phyloP scores from a whole-genome alignment of 2,888 invertebrate genomes.

The Drosophila cyrtoloma region DNA sequence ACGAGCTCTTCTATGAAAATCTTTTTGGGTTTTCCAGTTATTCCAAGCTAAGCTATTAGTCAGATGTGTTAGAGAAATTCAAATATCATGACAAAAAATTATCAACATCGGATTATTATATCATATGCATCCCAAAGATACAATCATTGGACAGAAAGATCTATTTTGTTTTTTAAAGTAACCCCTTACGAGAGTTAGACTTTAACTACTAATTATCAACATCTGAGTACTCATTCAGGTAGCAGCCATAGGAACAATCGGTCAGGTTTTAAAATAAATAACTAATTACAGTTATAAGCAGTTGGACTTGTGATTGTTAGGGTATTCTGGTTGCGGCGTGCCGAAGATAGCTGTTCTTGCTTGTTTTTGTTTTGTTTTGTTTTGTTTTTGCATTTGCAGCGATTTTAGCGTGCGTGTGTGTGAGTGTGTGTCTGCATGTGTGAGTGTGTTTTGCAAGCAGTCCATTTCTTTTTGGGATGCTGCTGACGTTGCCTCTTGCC shows the following conservation, averaged over 20 bases:
- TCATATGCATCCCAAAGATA: not conserved
- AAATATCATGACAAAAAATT: not conserved
- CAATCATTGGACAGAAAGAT: not conserved
- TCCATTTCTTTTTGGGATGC: constrained; percentile 81
- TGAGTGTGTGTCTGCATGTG: not conserved
- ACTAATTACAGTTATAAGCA: not conserved
- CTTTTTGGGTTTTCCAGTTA: not conserved
- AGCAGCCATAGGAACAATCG: not conserved
- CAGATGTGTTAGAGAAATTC: not conserved
- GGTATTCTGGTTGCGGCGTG: constrained; percentile 1
- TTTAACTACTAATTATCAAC: not conserved
- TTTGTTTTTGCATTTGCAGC: constrained; percentile 60
- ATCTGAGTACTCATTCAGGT: not conserved
- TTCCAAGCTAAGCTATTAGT: not conserved
- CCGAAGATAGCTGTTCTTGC: constrained; percentile 4
- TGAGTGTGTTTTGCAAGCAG: constrained; percentile 59
- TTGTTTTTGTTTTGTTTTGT: constrained; percentile 21
- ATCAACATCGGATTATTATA: not conserved
- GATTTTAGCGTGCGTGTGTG: constrained; percentile 40
- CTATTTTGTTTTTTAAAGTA: not conserved
- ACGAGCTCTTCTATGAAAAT: not conserved
- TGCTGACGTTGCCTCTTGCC: constrained; percentile 46
- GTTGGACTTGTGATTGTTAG: not conserved
- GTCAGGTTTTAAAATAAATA: not conserved
- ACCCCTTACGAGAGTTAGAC: not conserved